Conservation (phyloP, 1,140 invertebrate genomes). For the Cryptotermes secundus region DNA sequence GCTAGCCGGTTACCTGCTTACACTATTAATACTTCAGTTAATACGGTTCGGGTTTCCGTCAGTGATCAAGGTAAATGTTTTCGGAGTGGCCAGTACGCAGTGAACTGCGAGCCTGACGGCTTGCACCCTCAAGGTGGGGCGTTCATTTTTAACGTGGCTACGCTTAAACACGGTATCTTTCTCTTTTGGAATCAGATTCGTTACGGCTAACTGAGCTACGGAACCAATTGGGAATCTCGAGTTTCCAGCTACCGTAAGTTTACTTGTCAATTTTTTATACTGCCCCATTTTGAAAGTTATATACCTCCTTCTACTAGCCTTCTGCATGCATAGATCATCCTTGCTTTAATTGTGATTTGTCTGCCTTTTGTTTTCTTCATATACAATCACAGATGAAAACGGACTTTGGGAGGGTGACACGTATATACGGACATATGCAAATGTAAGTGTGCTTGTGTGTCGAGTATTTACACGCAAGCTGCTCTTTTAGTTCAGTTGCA, state of each 20-base stretch:
- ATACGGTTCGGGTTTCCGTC: no score
- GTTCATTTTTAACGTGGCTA: conserved; percentile 19
- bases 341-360: no score
- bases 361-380: no score
- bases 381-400: no score
- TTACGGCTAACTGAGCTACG: conserved; percentile 4
- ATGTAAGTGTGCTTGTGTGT: no score
- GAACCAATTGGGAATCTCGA: conserved; percentile 6
- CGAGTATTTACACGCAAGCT: no score
- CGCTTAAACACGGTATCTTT: conserved; percentile 15
- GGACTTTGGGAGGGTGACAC: no score
- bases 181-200: conserved; percentile 18
- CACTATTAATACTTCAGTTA: no score
- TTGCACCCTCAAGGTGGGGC: neutral
- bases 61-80: neutral
- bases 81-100: neutral
- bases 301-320: conserved; percentile 6
- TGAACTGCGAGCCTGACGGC: neutral
- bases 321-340: neutral
- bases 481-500: no score
- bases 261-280: conserved; percentile 14
- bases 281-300: conserved; percentile 11
- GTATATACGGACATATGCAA: no score
- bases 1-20: no score
- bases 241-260: neutral